Base-by-base conservation (phyloP, 2,888 invertebrate genomes). In the Anodontia alba region DNA sequence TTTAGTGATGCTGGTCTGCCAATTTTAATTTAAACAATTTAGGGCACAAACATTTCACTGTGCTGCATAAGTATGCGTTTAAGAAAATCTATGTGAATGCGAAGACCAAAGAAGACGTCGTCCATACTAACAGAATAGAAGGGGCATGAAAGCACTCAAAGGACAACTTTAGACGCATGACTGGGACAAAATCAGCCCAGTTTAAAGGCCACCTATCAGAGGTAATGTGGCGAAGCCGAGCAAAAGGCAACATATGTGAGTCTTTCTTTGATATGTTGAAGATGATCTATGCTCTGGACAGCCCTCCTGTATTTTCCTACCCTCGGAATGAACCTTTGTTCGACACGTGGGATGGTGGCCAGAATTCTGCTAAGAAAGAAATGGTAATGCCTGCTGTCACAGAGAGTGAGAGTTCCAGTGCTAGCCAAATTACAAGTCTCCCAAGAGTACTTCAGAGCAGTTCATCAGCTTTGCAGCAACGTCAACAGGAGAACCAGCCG, bases 101-200 rank as follows among this genome's bases (percentile, higher is more conserved):
- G 3, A 74, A 57, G 5, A 70, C 71, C 46, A 66, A 70, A 31
- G 73, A 75, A 23, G 46, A 71, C 0, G 49, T 54, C 8, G 73
- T 74, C 12, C 66, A 83, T 73, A 54, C 54, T 7, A 54, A 54
- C 23, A 43, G 68, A 26, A 83, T 76, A 20, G 80, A 80, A 46
- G 80, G 83, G 10, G 83, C 75, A 15, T 78, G 75, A 78, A 77
- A 73, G 46, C 75, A 80, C 66, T 76, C 80, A 1, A 80, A 81
- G 26, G 69, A 78, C 38, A 67, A 84, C 49, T 84, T 77, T 69
- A 33, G 49, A 7, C 1, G 38, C 12, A 77, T 77, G 54, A 7
- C 54, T 7, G 54, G 26, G 5, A 54, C 54, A 7, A 23, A 26
- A 26, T 26, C 26, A 7, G 5, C 54, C 26, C 26, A 54, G 15